Evolutionary conservation across 2,113 vertebrate genomes (phyloP).

Genomic region (Colius striatus): DNA sequence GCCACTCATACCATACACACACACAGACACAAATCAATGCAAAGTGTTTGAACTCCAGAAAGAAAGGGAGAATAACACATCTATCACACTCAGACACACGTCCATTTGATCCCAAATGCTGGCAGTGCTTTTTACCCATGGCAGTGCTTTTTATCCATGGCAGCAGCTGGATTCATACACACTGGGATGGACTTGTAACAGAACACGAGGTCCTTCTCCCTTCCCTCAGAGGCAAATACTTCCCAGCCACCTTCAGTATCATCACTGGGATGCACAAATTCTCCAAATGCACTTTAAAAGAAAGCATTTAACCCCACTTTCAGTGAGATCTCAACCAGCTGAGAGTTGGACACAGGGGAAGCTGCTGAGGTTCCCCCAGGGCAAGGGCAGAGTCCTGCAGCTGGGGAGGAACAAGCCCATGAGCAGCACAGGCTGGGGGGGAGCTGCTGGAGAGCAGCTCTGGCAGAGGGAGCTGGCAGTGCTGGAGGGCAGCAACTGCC

Average conservation of each 20-base stretch:
- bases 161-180: background rate
- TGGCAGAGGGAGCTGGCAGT: no score
- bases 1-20: constrained; percentile 63
- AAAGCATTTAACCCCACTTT: background rate
- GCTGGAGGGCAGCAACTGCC: no score
- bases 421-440: no score
- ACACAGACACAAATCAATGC: constrained; percentile 75
- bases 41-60: constrained; percentile 57
- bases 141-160: background rate
- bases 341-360: no score
- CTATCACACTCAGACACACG: constrained; percentile 56
- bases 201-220: background rate
- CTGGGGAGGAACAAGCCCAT: no score
- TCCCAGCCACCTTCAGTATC: background rate
- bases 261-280: background rate
- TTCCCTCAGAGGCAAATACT: background rate
- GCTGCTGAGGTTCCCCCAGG: no score
- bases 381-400: no score
- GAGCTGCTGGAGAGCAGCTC: no score
- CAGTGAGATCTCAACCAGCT: no score
- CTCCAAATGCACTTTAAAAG: background rate
- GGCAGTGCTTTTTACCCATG: background rate
- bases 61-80: constrained; percentile 63
- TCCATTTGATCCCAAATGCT: accelerated
- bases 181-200: background rate